Evolutionary conservation across 1,140 invertebrate genomes (phyloP), one percentile per base, ranked within the genome.

Genomic region (Philopotamus ludificatus): DNA sequence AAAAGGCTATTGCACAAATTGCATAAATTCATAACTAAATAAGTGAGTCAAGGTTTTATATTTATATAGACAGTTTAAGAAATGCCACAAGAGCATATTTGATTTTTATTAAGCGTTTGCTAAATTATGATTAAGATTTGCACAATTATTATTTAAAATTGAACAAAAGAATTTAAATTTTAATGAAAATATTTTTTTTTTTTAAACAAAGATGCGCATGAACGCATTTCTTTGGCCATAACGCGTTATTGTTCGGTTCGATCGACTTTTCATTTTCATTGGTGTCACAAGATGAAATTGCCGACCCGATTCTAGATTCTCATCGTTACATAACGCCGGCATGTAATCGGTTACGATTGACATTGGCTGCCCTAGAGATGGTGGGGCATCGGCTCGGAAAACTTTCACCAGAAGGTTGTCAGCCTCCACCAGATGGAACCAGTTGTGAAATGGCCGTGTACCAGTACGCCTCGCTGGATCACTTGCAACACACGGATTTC

Each of bases 401-500:
- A 57, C 54, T 57, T 57, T 57, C 54, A 57, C 54, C 47, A 26
- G 54, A 57, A 57, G 54, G 54, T 57, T 57, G 54, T 57, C 54
- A 57, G 54, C 54, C 54, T 57, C 54, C 54, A 21, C 41, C 41
- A 34, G 51, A 54, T 34, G 25, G 39, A 8, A 3, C 3, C 26
- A 9, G 12, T 42, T 15, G 10, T 53, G 50, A 50, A n/a, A 4
- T 9, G 20, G 42, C n/a, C 20, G 25, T 54, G 28, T 39, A 57
- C 26, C 23, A 41, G 23, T 39, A n/a, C 23, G 22, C 54, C 39
- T 28, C 28, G 54, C 42, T 39, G 54, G 42, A 42, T 57, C 54
- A 57, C 54, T 57, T 57, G 54, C 54, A 57, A 41, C 54, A n/a
- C n/a, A 57, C n/a, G 15, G 54, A 39, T 57, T 57, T 57, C 54